These are phyloP conservation scores for Parazoanthus atlanticus DNA, from an alignment of 92 coral and sea anemone genomes.

Conservation along the genomic window DNA sequence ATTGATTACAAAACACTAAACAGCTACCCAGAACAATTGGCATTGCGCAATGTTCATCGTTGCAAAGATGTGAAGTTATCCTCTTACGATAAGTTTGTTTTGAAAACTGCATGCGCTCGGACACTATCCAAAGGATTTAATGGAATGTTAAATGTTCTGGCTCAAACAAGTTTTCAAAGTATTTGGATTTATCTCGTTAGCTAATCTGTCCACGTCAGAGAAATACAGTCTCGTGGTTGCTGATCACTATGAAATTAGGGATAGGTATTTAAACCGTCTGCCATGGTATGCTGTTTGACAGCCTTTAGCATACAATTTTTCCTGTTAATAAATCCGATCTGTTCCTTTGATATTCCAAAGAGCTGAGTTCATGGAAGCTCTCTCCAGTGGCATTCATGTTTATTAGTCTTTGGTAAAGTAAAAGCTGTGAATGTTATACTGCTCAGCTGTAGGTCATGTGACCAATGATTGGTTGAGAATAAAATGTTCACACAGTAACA, in stretches of 20 bases:
- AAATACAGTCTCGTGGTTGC: neutral
- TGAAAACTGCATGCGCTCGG: neutral
- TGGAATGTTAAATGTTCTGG: neutral
- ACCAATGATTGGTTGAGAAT: conserved; percentile 25
- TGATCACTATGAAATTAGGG: neutral
- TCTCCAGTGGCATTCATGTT: neutral
- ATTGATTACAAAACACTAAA: neutral
- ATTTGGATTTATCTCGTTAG: neutral
- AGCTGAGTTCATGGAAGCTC: conserved; percentile 31
- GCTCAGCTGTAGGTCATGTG: conserved; percentile 20
- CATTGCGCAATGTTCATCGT: neutral
- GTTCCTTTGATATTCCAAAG: conserved; percentile 1
- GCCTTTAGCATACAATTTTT: neutral
- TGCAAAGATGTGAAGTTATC: no score
- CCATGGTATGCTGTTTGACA: neutral
- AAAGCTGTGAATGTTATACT: conserved; percentile 6
- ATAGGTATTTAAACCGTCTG: no score
- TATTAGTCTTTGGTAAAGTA: conserved; percentile 26
- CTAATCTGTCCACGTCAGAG: no score
- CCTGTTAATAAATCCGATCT: no score
- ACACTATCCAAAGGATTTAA: neutral
- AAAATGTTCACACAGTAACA: conserved; percentile 9
- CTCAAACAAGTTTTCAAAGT: neutral
- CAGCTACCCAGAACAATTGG: neutral
- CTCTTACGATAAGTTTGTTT: neutral